Conservation (phyloP, 2,888 invertebrate species). For the Holacanthella duospinosa region DNA sequence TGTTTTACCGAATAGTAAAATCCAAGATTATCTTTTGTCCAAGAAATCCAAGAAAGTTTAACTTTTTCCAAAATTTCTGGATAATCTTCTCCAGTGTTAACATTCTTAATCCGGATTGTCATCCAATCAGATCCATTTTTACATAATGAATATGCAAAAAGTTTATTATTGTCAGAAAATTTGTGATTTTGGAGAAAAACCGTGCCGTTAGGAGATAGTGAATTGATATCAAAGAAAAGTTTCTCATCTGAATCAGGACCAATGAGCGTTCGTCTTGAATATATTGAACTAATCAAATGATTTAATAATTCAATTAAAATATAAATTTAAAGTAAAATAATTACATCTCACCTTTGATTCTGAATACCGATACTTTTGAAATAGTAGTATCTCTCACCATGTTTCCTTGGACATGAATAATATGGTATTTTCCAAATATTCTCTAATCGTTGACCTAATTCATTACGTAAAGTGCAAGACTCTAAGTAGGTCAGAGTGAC, state of each 20-base stretch:
- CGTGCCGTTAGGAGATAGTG: conserved; percentile 80
- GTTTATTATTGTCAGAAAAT: conserved; percentile 84
- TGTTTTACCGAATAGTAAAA: conserved; percentile 80
- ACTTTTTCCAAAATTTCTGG: conserved; percentile 77
- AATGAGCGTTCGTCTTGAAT: conserved; percentile 68
- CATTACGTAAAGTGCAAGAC: conserved; percentile 4
- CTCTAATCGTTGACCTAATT: background rate
- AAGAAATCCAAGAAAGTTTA: conserved; percentile 80
- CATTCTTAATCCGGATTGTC: conserved; percentile 70
- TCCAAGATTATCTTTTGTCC: conserved; percentile 90
- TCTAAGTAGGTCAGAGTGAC: conserved; percentile 75
- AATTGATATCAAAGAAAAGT: conserved; percentile 89
- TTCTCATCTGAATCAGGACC: conserved; percentile 51
- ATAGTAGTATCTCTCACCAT: background rate
- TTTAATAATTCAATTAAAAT: background rate
- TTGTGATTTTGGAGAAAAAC: conserved; percentile 61
- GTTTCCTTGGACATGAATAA: background rate
- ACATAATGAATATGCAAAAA: conserved; percentile 82
- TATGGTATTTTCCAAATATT: background rate
- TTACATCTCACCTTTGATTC: background rate
- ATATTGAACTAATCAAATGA: conserved; percentile 62
- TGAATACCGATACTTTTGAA: background rate
- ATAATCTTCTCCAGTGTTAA: conserved; percentile 66
- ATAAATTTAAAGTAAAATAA: background rate
- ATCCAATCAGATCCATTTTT: conserved; percentile 94